These are phyloP conservation scores for Nephrocerus scutellatus DNA, from an alignment of 2,888 invertebrate genomes.

Conservation along the genomic window DNA sequence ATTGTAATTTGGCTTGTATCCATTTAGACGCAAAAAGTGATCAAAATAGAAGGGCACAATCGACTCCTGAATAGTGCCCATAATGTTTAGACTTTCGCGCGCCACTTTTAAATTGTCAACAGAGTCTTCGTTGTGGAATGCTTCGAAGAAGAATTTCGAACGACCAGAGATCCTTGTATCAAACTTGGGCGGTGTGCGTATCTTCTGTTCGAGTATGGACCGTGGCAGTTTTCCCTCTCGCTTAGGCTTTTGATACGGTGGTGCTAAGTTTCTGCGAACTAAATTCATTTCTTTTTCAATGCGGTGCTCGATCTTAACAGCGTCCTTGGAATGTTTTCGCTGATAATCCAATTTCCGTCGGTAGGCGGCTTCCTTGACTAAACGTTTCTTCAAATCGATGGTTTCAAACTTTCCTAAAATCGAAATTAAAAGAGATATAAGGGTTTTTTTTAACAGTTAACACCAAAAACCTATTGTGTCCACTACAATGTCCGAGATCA, in stretches of 20 bases:
- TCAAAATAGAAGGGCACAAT: slow-evolving; percentile 46
- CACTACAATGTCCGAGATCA: slow-evolving; percentile 33
- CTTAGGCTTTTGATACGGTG: slow-evolving; percentile 33
- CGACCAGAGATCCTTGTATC: slow-evolving; percentile 37
- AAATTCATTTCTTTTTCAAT: slow-evolving; percentile 40
- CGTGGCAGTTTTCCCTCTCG: slow-evolving; percentile 33
- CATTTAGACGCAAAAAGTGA: slow-evolving; percentile 41
- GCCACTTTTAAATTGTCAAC: slow-evolving; percentile 23
- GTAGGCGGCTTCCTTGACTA: slow-evolving; percentile 28
- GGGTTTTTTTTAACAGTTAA: not conserved
- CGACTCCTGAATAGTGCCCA: slow-evolving; percentile 36
- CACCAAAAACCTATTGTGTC: slow-evolving; percentile 27
- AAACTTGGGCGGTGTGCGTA: too few species aligned
- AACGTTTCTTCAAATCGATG: slow-evolving; percentile 28
- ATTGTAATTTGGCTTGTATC: slow-evolving; percentile 43
- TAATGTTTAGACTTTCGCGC: slow-evolving; percentile 30
- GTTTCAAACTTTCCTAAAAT: slow-evolving; percentile 34
- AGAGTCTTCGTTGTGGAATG: slow-evolving; percentile 36
- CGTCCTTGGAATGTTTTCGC: slow-evolving; percentile 34
- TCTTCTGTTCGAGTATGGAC: too few species aligned
- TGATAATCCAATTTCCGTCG: slow-evolving; percentile 30
- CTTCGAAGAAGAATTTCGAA: slow-evolving; percentile 37
- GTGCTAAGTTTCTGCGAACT: slow-evolving; percentile 38
- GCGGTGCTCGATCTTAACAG: slow-evolving; percentile 38
- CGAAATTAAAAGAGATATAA: slow-evolving; percentile 2